Evolutionary conservation across 2,113 vertebrate species (phyloP).

Genomic region (Eidolon helvum): DNA sequence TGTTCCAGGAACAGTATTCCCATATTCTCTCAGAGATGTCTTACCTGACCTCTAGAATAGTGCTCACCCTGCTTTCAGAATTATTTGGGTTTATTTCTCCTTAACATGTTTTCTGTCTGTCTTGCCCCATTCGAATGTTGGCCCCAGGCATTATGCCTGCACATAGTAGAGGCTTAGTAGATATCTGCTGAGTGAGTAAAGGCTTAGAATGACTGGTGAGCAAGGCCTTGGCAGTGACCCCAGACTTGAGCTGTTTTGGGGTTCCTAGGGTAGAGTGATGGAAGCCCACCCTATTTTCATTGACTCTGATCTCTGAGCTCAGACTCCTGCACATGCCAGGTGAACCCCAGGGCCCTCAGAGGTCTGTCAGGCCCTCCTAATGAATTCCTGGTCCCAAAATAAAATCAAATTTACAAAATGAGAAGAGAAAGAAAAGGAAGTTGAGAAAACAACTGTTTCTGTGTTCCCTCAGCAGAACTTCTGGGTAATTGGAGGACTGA

Average conservation of each 20-base stretch:
- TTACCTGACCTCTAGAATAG: not conserved
- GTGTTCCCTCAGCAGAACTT: not conserved
- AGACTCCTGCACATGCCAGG: not conserved
- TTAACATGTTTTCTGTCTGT: not conserved
- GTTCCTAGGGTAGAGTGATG: not conserved
- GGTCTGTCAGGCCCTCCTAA: not conserved
- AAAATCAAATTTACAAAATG: not conserved
- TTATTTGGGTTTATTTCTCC: not conserved
- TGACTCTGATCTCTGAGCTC: not conserved
- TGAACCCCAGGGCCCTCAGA: not conserved
- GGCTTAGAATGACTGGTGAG: not conserved
- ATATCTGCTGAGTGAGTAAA: not conserved
- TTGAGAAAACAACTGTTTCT: not conserved
- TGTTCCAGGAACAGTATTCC: not conserved
- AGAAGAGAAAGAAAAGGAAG: not conserved
- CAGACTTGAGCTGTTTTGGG: not conserved
- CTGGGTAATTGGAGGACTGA: accelerated
- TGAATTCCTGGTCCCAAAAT: not conserved
- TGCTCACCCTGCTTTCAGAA: not conserved
- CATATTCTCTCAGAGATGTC: not conserved
- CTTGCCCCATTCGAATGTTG: accelerated
- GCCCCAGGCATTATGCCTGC: not conserved
- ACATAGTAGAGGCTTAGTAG: not conserved
- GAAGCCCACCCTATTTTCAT: not conserved
- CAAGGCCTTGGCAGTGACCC: not conserved